These are phyloP conservation scores for Alloplasta piceator DNA, from an alignment of 2,888 invertebrate genomes.

Conservation along the genomic window DNA sequence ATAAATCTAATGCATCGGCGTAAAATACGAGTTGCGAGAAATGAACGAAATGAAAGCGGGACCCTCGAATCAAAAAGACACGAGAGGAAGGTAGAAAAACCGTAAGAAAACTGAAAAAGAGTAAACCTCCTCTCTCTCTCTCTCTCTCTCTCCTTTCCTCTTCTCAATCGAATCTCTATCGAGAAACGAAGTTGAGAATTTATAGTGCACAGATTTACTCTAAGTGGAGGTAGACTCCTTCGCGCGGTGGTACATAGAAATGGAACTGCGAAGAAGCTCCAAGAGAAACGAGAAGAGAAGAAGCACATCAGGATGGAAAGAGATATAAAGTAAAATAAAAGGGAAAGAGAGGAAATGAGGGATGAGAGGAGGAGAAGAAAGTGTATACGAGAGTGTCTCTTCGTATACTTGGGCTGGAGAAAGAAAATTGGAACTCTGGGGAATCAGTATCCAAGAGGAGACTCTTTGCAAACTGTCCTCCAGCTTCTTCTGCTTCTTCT, in stretches of 20 bases:
- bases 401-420: conserved; percentile 16
- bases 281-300: conserved; percentile 29
- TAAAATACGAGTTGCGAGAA: conserved; percentile 16
- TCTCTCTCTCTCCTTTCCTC: too few relatives aligned
- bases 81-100: conserved; percentile 4
- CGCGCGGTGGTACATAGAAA: background rate
- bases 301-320: conserved; percentile 3
- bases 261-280: conserved; percentile 12
- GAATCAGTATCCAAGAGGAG: conserved; percentile 54
- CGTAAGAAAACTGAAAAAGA: background rate
- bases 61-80: background rate
- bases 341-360: background rate
- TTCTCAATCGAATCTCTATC: conserved; percentile 58
- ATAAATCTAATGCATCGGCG: too few relatives aligned
- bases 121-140: background rate
- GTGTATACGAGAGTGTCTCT: conserved; percentile 45
- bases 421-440: conserved; percentile 62
- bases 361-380: background rate
- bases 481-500: background rate
- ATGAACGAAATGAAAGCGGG: background rate
- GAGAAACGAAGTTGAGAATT: conserved; percentile 62
- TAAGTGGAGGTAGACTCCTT: conserved; percentile 48
- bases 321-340: conserved; percentile 20
- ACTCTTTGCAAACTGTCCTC: conserved; percentile 58
- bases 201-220: conserved; percentile 60